Evolutionary conservation across 2,888 invertebrate species (phyloP).

Genomic region (Spilarctia lutea): DNA sequence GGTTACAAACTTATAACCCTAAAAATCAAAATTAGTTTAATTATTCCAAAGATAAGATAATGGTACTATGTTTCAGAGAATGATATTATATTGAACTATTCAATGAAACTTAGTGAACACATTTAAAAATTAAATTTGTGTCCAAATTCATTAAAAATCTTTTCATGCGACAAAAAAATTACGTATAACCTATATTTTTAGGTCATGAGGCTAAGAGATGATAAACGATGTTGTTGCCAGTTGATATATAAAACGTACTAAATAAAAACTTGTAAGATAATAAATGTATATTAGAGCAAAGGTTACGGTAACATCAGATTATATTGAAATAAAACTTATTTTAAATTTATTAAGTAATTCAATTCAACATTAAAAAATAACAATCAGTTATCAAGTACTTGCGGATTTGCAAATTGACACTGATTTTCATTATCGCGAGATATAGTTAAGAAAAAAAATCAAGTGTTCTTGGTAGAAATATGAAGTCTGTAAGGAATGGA

Average conservation of each 20-base stretch:
- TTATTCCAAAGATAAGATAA: slow-evolving; percentile 65
- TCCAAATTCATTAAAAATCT: background rate
- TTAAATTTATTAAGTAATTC: slow-evolving; percentile 46
- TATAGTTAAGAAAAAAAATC: background rate
- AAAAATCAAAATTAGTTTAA: slow-evolving; percentile 73
- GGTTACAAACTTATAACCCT: slow-evolving; percentile 76
- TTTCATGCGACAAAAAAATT: background rate
- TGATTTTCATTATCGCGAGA: background rate
- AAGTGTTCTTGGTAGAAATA: background rate
- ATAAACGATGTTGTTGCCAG: slow-evolving; percentile 79
- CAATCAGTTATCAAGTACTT: background rate
- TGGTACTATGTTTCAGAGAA: slow-evolving; percentile 19
- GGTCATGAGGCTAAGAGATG: slow-evolving; percentile 82
- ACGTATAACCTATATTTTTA: slow-evolving; percentile 63
- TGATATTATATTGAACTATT: background rate
- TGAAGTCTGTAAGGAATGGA: no score
- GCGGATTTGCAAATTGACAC: background rate
- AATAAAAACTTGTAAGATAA: slow-evolving; percentile 80
- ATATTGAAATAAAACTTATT: slow-evolving; percentile 54
- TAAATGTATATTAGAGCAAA: slow-evolving; percentile 66
- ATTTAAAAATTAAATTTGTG: background rate
- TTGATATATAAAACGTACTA: slow-evolving; percentile 69
- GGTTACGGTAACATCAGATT: slow-evolving; percentile 83
- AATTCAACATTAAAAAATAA: slow-evolving; percentile 27
- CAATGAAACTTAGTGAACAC: background rate